Conservation (phyloP, 1,140 invertebrate genomes). For the Luehdorfia chinensis region DNA sequence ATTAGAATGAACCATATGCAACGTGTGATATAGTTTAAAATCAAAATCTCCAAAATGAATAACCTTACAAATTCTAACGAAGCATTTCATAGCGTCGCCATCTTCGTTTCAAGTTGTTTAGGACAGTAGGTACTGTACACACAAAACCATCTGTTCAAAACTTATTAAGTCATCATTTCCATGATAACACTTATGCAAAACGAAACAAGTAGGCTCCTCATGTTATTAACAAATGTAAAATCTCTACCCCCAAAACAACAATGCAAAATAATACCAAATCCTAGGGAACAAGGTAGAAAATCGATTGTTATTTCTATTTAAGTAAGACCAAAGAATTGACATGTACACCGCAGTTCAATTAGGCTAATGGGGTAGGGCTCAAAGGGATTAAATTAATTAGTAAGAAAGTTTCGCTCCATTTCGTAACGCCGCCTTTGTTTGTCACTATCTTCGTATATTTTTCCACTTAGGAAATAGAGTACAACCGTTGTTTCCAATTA, state of each 20-base stretch:
- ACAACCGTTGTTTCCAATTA: background rate
- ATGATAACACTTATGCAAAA: conserved; percentile 60
- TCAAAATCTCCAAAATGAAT: too few relatives aligned
- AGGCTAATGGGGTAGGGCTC: conserved; percentile 72
- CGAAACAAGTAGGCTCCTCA: conserved; percentile 55
- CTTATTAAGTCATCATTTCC: conserved; percentile 26
- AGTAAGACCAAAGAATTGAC: conserved; percentile 71
- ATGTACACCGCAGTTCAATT: conserved; percentile 76
- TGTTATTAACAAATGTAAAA: conserved; percentile 57
- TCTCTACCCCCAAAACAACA: conserved; percentile 19
- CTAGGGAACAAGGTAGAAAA: conserved; percentile 24
- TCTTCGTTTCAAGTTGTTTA: too few relatives aligned
- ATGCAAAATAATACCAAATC: conserved; percentile 20
- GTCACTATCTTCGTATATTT: conserved; percentile 51
- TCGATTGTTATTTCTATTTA: conserved; percentile 18
- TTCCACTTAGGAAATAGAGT: conserved; percentile 20
- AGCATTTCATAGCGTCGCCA: too few relatives aligned
- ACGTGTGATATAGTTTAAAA: too few relatives aligned
- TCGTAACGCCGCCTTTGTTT: conserved; percentile 62
- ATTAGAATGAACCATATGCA: too few relatives aligned
- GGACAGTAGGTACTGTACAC: too few relatives aligned
- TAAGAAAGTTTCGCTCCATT: conserved; percentile 72
- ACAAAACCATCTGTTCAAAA: too few relatives aligned
- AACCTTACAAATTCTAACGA: too few relatives aligned
- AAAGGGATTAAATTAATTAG: conserved; percentile 76